A percentile compares a stretch with the other conserved stretches of the same genome.
Evolutionary conservation across 2,888 invertebrate species (phyloP).

Genomic region (Meteorus cinctellus): DNA sequence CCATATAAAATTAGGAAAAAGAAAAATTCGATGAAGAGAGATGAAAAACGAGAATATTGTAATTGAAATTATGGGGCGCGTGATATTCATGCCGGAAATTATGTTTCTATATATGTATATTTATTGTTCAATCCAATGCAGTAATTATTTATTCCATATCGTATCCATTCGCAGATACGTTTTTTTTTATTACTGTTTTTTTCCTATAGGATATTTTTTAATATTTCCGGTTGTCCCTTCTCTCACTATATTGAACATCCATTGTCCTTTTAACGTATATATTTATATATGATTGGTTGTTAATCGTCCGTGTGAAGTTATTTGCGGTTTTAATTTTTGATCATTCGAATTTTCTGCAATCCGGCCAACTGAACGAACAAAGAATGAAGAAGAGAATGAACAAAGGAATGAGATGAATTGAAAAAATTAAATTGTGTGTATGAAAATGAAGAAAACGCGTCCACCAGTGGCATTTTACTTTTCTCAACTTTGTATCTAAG

Average conservation of each 20-base stretch:
- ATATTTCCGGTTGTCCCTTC: slow-evolving; percentile 15
- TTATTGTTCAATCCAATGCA: slow-evolving; percentile 39
- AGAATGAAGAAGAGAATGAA: slow-evolving; percentile 14
- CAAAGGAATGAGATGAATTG: slow-evolving; percentile 15
- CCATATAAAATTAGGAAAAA: slow-evolving; percentile 51
- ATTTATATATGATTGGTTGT: background rate
- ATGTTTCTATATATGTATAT: slow-evolving; percentile 33
- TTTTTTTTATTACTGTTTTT: slow-evolving; percentile 33
- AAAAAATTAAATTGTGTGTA: slow-evolving; percentile 9
- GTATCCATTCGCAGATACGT: slow-evolving; percentile 14
- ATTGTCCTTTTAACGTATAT: background rate
- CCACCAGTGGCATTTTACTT: slow-evolving; percentile 46
- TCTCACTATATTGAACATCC: background rate
- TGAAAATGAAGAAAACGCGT: slow-evolving; percentile 22
- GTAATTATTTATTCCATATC: slow-evolving; percentile 41
- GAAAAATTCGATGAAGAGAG: slow-evolving; percentile 42
- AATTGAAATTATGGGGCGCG: background rate
- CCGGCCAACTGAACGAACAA: background rate
- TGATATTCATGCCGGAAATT: slow-evolving; percentile 12
- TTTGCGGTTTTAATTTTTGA: background rate
- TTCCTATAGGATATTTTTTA: background rate
- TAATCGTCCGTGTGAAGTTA: background rate
- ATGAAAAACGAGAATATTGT: slow-evolving; percentile 13
- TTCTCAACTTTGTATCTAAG: slow-evolving; percentile 51
- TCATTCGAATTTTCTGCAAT: background rate